Base-by-base conservation (phyloP, 2,888 invertebrate species). In the Blastobasis adustella region DNA sequence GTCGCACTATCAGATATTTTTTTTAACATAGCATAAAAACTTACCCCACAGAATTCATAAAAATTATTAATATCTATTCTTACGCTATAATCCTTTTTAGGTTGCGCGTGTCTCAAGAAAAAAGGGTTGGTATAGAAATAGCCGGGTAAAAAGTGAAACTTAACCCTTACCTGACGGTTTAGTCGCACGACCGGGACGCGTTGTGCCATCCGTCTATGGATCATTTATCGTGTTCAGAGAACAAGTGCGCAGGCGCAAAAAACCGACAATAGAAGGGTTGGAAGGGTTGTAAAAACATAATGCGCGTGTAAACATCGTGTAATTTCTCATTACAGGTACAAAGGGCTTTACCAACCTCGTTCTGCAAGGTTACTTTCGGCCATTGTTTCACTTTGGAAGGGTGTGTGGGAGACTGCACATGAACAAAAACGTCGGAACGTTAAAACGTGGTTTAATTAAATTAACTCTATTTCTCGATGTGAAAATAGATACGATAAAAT, bases 221-320 rank as follows among this genome's bases (percentile, higher is more conserved):
- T 76, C 73, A 70, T 73, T 74, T 68, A 23, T 23, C 23, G 23
- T 23, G 23, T 23, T 23, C 23, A 23, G 23, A 23, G 23, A 23
- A 23, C 23, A 23, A 23, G 23, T 23, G 23, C 23, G 23, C 23
- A 3, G 23, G 23, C 23, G 23, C 23, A 23, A 23, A 82, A 82
- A 79, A 69, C 60, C 47, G 59, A 80, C 79, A 85, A 83, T 77
- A 60, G 79, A 82, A 84, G 82, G 81, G 83, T 81, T 84, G 75
- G 70, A 84, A 81, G 79, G 71, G 79, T 82, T 82, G 73, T 73
- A 74, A 74, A 75, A 65, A 71, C 71, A 79, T 84, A 82, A 86
- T 78, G 74, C 67, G 75, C 86, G 83, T 86, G 83, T 87, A 87
- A 87, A 81, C 78, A 85, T 84, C 86, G 79, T 79, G 79, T 86